Evolutionary conservation across 2,888 invertebrate species (phyloP).

Genomic region (Lithosia quadra): DNA sequence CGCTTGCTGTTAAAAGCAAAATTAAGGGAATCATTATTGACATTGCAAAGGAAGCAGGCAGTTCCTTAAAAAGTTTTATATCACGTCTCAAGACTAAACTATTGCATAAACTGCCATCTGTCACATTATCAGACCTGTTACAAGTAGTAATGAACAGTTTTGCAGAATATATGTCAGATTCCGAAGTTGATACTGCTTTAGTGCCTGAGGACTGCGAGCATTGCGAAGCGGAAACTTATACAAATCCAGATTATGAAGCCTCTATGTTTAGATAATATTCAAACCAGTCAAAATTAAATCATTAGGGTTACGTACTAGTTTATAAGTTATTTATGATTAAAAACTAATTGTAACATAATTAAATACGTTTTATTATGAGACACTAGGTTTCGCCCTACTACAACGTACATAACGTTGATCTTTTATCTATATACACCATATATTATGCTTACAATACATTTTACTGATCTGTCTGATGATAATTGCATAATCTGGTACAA

Average conservation of each 20-base stretch:
- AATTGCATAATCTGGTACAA: too few relatives aligned
- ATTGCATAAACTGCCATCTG: conserved; percentile 60
- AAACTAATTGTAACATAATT: too few relatives aligned
- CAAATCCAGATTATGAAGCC: conserved; percentile 17
- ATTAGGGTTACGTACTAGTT: not conserved
- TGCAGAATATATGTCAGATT: conserved; percentile 54
- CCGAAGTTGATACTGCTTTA: conserved; percentile 35
- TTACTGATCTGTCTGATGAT: too few relatives aligned
- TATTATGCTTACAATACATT: too few relatives aligned
- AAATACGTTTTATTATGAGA: too few relatives aligned
- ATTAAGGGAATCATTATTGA: conserved; percentile 63
- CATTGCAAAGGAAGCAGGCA: conserved; percentile 52
- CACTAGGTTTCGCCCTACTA: too few relatives aligned
- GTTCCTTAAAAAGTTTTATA: conserved; percentile 52
- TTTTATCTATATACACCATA: too few relatives aligned
- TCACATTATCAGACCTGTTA: conserved; percentile 64
- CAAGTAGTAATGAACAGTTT: conserved; percentile 60
- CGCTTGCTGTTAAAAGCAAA: conserved; percentile 60
- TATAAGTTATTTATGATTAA: too few relatives aligned
- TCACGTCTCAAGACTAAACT: conserved; percentile 62
- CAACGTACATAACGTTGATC: too few relatives aligned
- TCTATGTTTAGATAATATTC: conserved; percentile 1
- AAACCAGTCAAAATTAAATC: not conserved
- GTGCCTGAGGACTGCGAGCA: conserved; percentile 14
- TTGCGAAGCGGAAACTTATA: conserved; percentile 13